Conservation (phyloP, 2,888 invertebrate genomes). For the Calameuta idolon region DNA sequence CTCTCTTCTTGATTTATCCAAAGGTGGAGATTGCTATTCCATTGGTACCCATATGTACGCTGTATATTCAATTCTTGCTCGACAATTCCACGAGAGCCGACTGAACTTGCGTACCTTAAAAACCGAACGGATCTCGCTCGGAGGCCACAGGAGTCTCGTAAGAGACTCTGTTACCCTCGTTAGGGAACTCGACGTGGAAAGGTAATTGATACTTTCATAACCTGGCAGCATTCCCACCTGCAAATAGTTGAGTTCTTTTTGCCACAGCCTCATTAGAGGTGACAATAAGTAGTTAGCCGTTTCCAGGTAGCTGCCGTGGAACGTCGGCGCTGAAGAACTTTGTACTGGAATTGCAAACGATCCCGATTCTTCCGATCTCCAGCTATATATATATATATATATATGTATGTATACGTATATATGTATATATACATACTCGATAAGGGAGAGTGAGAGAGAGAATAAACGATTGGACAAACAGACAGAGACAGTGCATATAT, state of each 20-base stretch:
- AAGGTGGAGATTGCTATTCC: not conserved
- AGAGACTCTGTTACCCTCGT: conserved; percentile 54
- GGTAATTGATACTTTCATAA: conserved; percentile 66
- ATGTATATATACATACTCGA: too few species aligned
- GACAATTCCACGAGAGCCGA: not conserved
- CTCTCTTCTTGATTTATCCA: not conserved
- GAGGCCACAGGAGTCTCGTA: not conserved
- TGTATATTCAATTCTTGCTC: not conserved
- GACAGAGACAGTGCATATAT: not conserved
- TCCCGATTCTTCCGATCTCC: conserved; percentile 1
- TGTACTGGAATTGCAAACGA: conserved; percentile 19
- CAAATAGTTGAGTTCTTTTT: conserved; percentile 53
- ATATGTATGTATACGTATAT: too few species aligned
- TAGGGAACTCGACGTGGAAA: conserved; percentile 58
- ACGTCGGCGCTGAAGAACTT: conserved; percentile 27
- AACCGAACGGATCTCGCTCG: not conserved
- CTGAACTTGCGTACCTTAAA: not conserved
- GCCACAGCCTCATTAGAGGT: conserved; percentile 61
- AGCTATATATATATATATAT: not conserved
- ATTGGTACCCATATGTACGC: not conserved
- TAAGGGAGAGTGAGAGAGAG: conserved; percentile 22
- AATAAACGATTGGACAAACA: conserved; percentile 9
- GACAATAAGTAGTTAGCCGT: conserved; percentile 64
- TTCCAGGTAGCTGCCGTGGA: conserved; percentile 53
- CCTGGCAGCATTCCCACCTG: conserved; percentile 62